These are phyloP conservation scores for Lepidocolaptes lacrymiger DNA, from an alignment of 2,797 vertebrate species.

Conservation along the genomic window DNA sequence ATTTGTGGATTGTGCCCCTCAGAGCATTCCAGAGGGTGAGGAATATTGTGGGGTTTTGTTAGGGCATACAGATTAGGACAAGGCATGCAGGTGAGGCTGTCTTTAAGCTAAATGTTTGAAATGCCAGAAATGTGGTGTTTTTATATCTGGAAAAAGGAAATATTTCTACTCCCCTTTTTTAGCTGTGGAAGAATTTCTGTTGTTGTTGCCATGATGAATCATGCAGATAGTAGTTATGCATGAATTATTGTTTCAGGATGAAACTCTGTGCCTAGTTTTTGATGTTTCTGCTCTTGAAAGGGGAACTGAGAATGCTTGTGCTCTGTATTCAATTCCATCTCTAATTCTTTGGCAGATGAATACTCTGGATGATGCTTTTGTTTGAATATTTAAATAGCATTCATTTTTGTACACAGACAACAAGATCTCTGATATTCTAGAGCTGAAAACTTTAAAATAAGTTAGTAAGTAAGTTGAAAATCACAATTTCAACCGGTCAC, in stretches of 20 bases:
- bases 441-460: not conserved
- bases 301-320: not conserved
- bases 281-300: not conserved
- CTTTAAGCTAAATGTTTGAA: not conserved
- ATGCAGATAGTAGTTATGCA: not conserved
- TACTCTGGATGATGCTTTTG: not conserved
- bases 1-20: not conserved
- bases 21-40: not conserved
- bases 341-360: not conserved
- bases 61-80: not conserved
- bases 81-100: not conserved
- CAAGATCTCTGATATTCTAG: not conserved
- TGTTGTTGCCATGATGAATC: not conserved
- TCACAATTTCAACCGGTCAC: not conserved
- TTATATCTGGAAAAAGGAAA: not conserved
- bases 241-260: not conserved
- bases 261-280: not conserved
- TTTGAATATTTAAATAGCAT: not conserved
- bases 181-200: not conserved
- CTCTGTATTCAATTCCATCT: not conserved
- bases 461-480: not conserved
- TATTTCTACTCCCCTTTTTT: not conserved
- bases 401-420: not conserved
- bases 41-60: not conserved
- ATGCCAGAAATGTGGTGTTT: not conserved